These are phyloP conservation scores for Nannoperca australis DNA, from an alignment of 2,797 vertebrate species.

Conservation along the genomic window DNA sequence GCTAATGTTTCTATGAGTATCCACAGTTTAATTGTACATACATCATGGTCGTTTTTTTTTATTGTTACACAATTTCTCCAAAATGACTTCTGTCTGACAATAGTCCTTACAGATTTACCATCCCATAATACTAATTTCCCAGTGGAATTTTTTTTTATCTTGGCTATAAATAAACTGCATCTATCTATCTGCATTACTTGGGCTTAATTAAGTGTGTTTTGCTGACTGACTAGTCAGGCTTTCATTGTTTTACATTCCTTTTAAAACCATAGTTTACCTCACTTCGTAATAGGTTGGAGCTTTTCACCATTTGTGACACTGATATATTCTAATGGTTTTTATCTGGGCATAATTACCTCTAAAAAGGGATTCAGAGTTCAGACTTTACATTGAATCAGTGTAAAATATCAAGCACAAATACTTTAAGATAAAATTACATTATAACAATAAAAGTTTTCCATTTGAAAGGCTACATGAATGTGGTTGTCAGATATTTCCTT, in stretches of 20 bases:
- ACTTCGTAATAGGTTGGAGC: not conserved
- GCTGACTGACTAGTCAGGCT: not conserved
- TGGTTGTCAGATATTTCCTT: slow-evolving; percentile 10
- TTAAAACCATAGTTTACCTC: slow-evolving; percentile 13
- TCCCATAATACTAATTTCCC: not conserved
- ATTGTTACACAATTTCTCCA: slow-evolving; percentile 11
- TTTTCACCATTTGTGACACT: not conserved
- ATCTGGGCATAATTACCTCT: slow-evolving; percentile 33
- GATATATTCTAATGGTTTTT: slow-evolving; percentile 14
- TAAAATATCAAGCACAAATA: slow-evolving; percentile 34
- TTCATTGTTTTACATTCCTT: not conserved
- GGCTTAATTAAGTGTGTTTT: not conserved
- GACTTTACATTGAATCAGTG: not conserved
- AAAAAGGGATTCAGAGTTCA: slow-evolving; percentile 14
- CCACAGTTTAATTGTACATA: slow-evolving; percentile 33
- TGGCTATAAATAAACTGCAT: not conserved
- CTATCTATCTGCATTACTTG: not conserved
- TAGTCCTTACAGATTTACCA: not conserved
- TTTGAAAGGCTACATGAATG: slow-evolving; percentile 40
- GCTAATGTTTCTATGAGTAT: slow-evolving; percentile 59
- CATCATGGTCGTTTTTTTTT: not conserved
- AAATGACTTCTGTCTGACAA: slow-evolving; percentile 22
- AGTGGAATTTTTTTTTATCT: not conserved
- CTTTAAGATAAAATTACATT: slow-evolving; percentile 29
- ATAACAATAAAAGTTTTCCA: slow-evolving; percentile 30